Conservation (phyloP, 2,797 vertebrate species). For the Aythya fuligula region DNA sequence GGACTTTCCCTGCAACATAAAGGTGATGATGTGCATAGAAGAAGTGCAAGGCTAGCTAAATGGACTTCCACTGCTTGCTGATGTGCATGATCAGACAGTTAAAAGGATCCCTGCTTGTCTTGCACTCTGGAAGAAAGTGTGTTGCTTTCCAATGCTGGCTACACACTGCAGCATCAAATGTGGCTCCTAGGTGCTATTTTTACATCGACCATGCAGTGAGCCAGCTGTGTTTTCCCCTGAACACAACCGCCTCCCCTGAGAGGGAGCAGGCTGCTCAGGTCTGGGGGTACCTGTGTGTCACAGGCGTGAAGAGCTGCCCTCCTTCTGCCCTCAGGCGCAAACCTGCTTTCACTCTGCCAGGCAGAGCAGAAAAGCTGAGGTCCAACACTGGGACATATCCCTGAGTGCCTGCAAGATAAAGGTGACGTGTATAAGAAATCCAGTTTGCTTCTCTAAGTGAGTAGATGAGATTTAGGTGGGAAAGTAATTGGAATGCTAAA, state of each 20-base stretch:
- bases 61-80: background rate
- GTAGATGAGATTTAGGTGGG: slow-evolving; percentile 62
- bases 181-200: background rate
- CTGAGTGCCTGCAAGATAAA: background rate
- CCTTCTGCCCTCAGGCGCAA: slow-evolving; percentile 9
- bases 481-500: slow-evolving; percentile 71
- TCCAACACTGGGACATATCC: background rate
- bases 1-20: background rate
- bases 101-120: background rate
- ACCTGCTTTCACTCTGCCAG: slow-evolving; percentile 36
- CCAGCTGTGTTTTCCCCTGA: background rate
- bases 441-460: slow-evolving; percentile 27
- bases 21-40: background rate
- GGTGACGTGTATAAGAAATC: background rate
- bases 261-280: background rate
- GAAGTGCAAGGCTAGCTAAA: background rate
- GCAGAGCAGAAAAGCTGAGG: slow-evolving; percentile 6
- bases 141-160: background rate
- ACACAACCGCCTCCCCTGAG: background rate
- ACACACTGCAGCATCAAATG: background rate
- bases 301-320: slow-evolving; percentile 18
- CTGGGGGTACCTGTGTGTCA: background rate
- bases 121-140: background rate
- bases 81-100: background rate
- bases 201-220: fast-evolving